These are phyloP conservation scores for Oedothorax gibbosus DNA, from an alignment of 1,140 invertebrate species.

Conservation along the genomic window DNA sequence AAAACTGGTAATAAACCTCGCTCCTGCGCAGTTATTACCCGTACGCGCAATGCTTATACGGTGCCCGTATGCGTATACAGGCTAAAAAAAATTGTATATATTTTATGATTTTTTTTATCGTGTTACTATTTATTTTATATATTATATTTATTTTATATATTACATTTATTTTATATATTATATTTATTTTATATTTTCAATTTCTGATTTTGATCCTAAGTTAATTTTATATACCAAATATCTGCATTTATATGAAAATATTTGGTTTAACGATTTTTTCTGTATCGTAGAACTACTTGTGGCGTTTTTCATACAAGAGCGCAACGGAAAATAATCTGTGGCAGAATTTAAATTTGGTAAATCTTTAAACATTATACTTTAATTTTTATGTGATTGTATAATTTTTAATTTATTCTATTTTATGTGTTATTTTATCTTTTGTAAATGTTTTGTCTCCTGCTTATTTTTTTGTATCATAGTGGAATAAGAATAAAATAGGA, in stretches of 20 bases:
- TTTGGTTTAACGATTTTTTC: not conserved
- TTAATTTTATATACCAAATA: not conserved
- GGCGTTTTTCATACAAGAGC: slow-evolving; percentile 78
- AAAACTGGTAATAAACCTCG: too few species aligned
- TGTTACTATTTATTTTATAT: too few species aligned
- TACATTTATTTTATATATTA: too few species aligned
- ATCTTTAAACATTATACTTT: slow-evolving; percentile 71
- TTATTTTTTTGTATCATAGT: slow-evolving; percentile 11
- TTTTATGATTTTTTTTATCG: too few species aligned
- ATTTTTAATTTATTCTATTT: not conserved
- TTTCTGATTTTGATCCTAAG: too few species aligned
- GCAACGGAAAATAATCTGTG: slow-evolving; percentile 89
- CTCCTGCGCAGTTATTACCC: too few species aligned
- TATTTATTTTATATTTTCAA: too few species aligned
- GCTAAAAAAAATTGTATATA: too few species aligned
- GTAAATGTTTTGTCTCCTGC: not conserved
- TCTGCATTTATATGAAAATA: not conserved
- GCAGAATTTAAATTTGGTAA: slow-evolving; percentile 80
- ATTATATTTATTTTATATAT: too few species aligned
- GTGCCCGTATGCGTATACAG: too few species aligned
- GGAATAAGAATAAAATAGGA: slow-evolving; percentile 62
- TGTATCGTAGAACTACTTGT: slow-evolving; percentile 74
- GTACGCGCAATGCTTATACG: too few species aligned
- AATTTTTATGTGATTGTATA: not conserved
- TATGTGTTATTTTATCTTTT: not conserved